These are phyloP conservation scores for Ptychadena robeensis DNA, from an alignment of 2,797 vertebrate species.

Conservation along the genomic window DNA sequence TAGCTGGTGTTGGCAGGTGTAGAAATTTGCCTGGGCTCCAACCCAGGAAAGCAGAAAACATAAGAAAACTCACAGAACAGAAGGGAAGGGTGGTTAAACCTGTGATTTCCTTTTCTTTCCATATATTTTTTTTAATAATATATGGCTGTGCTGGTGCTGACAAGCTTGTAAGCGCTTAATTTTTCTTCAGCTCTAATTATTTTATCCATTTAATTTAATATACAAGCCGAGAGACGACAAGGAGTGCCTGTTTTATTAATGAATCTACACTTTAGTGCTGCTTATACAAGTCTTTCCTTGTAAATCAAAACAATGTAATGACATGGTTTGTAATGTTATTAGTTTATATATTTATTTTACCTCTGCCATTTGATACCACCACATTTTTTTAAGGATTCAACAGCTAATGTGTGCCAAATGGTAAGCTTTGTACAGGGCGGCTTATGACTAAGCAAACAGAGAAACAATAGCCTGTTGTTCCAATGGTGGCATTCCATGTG, in stretches of 20 bases:
- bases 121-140: slow-evolving; percentile 47
- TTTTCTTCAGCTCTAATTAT: slow-evolving; percentile 58
- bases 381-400: slow-evolving; percentile 21
- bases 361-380: slow-evolving; percentile 24
- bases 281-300: slow-evolving; percentile 54
- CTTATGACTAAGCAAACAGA: slow-evolving; percentile 18
- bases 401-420: slow-evolving; percentile 34
- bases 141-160: slow-evolving; percentile 55
- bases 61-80: slow-evolving; percentile 41
- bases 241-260: slow-evolving; percentile 53
- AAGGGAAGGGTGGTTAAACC: slow-evolving; percentile 57
- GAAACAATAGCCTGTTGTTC: slow-evolving; percentile 17
- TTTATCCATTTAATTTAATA: slow-evolving; percentile 61
- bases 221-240: slow-evolving; percentile 49
- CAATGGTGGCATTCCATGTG: slow-evolving; percentile 13
- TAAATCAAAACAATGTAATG: slow-evolving; percentile 57
- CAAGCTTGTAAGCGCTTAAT: slow-evolving; percentile 60
- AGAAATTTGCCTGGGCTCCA: slow-evolving; percentile 58
- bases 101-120: slow-evolving; percentile 53
- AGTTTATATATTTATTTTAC: slow-evolving; percentile 40
- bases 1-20: slow-evolving; percentile 61
- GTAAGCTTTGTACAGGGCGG: slow-evolving; percentile 30
- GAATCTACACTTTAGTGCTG: slow-evolving; percentile 5
- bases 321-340: slow-evolving; percentile 31
- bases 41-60: slow-evolving; percentile 58